These are phyloP conservation scores for Pachypanchax playfairii DNA, from an alignment of 2,113 vertebrate genomes.

Conservation along the genomic window DNA sequence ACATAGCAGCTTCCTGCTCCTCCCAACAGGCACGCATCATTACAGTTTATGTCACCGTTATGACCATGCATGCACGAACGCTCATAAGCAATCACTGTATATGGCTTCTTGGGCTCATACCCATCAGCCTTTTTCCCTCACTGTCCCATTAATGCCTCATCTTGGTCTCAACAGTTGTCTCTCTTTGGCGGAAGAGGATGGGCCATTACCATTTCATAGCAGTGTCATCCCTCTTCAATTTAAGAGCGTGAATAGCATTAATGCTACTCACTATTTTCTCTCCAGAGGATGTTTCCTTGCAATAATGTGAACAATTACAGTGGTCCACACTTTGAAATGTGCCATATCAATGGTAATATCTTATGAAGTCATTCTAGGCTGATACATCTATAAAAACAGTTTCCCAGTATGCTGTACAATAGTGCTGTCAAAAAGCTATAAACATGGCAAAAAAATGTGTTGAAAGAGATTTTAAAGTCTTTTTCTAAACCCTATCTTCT, in stretches of 20 bases:
- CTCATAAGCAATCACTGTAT: slow-evolving; percentile 33
- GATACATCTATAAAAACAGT: slow-evolving; percentile 30
- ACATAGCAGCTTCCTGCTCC: slow-evolving; percentile 4
- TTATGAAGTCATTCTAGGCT: slow-evolving; percentile 41
- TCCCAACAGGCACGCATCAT: slow-evolving; percentile 7
- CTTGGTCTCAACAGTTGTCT: slow-evolving; percentile 29
- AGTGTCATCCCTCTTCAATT: slow-evolving; percentile 43
- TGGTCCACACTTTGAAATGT: slow-evolving; percentile 42
- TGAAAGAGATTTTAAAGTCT: neutral
- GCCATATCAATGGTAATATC: slow-evolving; percentile 48
- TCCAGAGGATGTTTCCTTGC: slow-evolving; percentile 35
- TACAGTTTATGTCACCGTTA: slow-evolving; percentile 16
- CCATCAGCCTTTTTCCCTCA: slow-evolving; percentile 9
- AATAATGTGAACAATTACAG: slow-evolving; percentile 35
- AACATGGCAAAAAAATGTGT: neutral
- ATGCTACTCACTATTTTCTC: slow-evolving; percentile 32
- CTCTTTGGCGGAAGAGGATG: slow-evolving; percentile 37
- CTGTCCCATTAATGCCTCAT: slow-evolving; percentile 44
- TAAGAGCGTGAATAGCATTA: slow-evolving; percentile 36
- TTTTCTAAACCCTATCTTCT: slow-evolving; percentile 3
- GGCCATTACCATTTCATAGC: slow-evolving; percentile 59
- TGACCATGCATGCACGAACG: slow-evolving; percentile 14
- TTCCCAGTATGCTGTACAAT: slow-evolving; percentile 5
- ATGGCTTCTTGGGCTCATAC: slow-evolving; percentile 15
- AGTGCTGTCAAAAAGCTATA: neutral